Conservation (phyloP, 2,797 vertebrate genomes). For the Myotis myotis region DNA sequence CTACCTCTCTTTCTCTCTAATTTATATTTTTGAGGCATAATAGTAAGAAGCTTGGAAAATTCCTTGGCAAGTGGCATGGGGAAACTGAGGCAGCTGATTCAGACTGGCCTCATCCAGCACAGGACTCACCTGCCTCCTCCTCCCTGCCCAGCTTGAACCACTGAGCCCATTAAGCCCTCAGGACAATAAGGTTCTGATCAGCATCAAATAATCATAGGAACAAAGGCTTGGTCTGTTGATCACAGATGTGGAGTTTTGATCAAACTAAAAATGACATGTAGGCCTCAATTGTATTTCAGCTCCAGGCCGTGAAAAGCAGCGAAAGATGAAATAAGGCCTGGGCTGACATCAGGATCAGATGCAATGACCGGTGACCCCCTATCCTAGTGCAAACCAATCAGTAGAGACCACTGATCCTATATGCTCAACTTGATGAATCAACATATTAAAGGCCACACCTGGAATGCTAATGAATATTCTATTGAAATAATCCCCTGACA, state of each 20-base stretch:
- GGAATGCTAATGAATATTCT: not conserved
- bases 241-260: not conserved
- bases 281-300: not conserved
- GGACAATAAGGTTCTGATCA: not conserved
- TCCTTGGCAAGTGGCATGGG: not conserved
- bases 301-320: not conserved
- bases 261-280: not conserved
- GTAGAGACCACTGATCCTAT: not conserved
- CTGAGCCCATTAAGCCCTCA: not conserved
- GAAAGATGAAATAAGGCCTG: not conserved
- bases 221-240: not conserved
- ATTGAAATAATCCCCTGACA: not conserved
- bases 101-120: not conserved
- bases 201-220: not conserved
- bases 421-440: too few relatives aligned
- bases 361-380: not conserved
- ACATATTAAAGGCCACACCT: not conserved
- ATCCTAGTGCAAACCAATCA: not conserved
- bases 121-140: not conserved
- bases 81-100: not conserved
- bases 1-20: not conserved
- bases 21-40: not conserved
- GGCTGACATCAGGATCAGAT: not conserved
- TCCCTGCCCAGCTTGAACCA: not conserved
- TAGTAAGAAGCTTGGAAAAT: not conserved